Percentiles rank a stretch among this genome's conserved stretches.
Conservation (phyloP, 2,888 invertebrate species). For the Stegana nigrithorax region DNA sequence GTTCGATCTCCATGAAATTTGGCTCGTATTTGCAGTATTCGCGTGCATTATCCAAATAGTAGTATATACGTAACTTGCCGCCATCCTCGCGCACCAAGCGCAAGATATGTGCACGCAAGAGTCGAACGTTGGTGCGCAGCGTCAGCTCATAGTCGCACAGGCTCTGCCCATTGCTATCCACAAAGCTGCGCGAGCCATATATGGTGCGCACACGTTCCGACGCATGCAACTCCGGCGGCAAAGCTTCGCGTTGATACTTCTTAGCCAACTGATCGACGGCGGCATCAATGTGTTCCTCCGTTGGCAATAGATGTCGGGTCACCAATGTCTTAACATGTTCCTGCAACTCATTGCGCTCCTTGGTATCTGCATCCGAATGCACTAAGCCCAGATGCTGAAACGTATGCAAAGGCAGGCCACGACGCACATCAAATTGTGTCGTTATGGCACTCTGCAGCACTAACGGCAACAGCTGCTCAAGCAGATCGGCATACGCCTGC, state of each 20-base stretch:
- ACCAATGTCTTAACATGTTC: conserved; percentile 42
- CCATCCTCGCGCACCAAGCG: conserved; percentile 74
- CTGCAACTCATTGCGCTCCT: conserved; percentile 70
- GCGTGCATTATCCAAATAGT: conserved; percentile 85
- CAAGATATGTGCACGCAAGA: conserved; percentile 72
- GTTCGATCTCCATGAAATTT: conserved; percentile 80
- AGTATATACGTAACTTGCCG: conserved; percentile 76
- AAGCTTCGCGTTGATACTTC: conserved; percentile 84
- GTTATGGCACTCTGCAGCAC: conserved; percentile 80
- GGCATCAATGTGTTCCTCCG: conserved; percentile 73
- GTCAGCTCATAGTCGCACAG: conserved; percentile 53
- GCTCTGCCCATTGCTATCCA: conserved; percentile 72
- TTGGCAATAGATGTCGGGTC: conserved; percentile 26
- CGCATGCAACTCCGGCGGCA: conserved; percentile 83
- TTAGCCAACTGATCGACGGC: conserved; percentile 90
- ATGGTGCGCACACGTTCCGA: conserved; percentile 79
- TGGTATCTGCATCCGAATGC: conserved; percentile 71
- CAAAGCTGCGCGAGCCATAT: conserved; percentile 78
- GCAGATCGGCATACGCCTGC: conserved; percentile 89
- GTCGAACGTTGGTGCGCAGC: conserved; percentile 73
- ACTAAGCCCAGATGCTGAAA: conserved; percentile 81
- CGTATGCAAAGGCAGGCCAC: conserved; percentile 84
- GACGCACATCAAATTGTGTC: conserved; percentile 78
- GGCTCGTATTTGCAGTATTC: conserved; percentile 86
- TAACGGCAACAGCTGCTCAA: conserved; percentile 82